Conservation (phyloP, 64 coral and sea anemone species). For the Porites australiensis region DNA sequence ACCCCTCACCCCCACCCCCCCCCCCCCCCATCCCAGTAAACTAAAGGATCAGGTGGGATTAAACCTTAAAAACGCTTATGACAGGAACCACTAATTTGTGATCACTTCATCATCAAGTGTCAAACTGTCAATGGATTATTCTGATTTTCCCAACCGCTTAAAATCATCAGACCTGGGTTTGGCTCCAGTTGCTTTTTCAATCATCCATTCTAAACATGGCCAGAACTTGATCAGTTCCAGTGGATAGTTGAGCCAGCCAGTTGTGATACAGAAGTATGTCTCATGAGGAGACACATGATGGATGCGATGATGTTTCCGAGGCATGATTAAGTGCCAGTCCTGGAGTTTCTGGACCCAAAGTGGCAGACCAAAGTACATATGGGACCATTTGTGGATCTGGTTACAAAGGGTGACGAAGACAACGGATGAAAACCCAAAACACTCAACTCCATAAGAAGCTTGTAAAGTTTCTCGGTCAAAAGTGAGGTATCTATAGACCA, state of each 20-base stretch:
- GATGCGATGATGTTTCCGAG: slow-evolving; percentile 88
- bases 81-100: too few species aligned
- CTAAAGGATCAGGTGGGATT: too few species aligned
- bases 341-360: slow-evolving; percentile 94
- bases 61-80: too few species aligned
- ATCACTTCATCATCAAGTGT: too few species aligned
- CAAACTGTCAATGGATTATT: neutral
- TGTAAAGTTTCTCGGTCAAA: slow-evolving; percentile 52
- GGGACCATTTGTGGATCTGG: slow-evolving; percentile 99
- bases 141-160: slow-evolving; percentile 75
- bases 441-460: slow-evolving; percentile 74
- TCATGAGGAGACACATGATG: slow-evolving; percentile 97
- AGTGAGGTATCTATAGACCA: slow-evolving; percentile 65
- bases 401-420: slow-evolving; percentile 93
- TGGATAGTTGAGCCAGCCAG: slow-evolving; percentile 98
- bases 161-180: slow-evolving; percentile 92
- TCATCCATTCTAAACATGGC: slow-evolving; percentile 76
- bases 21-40: too few species aligned
- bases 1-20: too few species aligned
- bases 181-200: slow-evolving; percentile 76
- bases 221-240: slow-evolving; percentile 94
- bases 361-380: slow-evolving; percentile 94
- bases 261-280: slow-evolving; percentile 97
- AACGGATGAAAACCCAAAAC: slow-evolving; percentile 74
- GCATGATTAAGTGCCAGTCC: slow-evolving; percentile 90